These are phyloP conservation scores for Kryphioiulus occultus DNA, from an alignment of 2,888 invertebrate genomes.

Conservation along the genomic window DNA sequence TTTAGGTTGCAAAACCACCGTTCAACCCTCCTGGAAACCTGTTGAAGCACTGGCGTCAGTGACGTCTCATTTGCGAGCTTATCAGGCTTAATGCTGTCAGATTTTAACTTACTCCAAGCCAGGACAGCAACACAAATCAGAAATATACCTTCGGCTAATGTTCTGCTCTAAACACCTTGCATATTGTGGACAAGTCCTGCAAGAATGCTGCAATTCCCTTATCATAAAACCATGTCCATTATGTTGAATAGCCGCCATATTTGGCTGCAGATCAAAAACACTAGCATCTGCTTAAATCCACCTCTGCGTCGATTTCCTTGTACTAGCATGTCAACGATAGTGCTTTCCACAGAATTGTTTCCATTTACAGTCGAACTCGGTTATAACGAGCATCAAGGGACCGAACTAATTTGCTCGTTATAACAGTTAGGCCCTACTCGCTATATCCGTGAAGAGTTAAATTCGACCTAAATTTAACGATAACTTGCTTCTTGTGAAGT, in stretches of 20 bases:
- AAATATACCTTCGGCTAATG: neutral
- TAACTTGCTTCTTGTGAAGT: neutral
- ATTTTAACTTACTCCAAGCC: neutral
- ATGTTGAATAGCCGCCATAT: neutral
- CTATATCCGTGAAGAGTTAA: too few species aligned
- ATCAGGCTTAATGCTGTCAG: neutral
- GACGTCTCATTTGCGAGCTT: neutral
- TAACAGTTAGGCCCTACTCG: too few species aligned
- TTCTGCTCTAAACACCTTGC: neutral
- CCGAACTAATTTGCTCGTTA: too few species aligned
- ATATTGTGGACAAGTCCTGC: neutral
- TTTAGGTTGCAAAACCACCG: too few species aligned
- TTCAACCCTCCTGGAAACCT: neutral
- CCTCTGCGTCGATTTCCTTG: neutral
- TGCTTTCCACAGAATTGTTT: neutral
- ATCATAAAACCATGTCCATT: neutral
- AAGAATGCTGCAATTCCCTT: neutral
- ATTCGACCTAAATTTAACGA: neutral
- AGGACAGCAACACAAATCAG: neutral
- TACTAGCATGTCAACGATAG: neutral
- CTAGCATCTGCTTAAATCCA: neutral
- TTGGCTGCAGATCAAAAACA: neutral
- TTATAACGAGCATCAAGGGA: too few species aligned
- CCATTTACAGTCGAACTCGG: neutral
- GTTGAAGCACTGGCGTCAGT: neutral